Evolutionary conservation across 2,113 vertebrate species (phyloP).

Genomic region (Phrynocephalus versicolor): DNA sequence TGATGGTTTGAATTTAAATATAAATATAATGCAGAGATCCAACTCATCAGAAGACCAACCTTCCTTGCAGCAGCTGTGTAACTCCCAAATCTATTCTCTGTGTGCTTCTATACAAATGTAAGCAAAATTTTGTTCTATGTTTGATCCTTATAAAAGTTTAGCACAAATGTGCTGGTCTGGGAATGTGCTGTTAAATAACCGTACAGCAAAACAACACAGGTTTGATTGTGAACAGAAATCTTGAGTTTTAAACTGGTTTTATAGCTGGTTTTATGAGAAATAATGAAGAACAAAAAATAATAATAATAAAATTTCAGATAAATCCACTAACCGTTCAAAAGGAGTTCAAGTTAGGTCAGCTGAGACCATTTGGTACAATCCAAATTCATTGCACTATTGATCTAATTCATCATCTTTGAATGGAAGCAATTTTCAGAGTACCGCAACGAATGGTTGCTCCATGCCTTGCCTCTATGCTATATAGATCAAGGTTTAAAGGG

Average conservation of each 20-base stretch:
- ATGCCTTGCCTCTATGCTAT: neutral
- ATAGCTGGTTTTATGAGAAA: neutral
- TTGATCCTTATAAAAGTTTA: neutral
- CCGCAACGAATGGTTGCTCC: neutral
- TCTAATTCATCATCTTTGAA: neutral
- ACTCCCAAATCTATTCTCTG: rapidly evolving
- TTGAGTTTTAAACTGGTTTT: neutral
- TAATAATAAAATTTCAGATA: neutral
- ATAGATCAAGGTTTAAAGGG: neutral
- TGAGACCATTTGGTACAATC: neutral
- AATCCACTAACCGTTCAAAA: neutral
- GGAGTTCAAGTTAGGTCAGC: neutral
- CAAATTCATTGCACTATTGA: neutral
- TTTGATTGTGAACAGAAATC: neutral
- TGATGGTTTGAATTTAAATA: neutral
- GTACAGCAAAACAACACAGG: neutral
- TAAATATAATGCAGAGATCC: slow-evolving; percentile 15
- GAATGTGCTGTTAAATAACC: neutral
- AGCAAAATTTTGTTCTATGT: neutral
- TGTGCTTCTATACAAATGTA: slow-evolving; percentile 36
- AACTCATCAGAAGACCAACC: neutral
- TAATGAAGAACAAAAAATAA: too few relatives aligned
- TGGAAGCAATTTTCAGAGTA: neutral
- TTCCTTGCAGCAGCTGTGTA: slow-evolving; percentile 23
- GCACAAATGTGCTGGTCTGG: neutral